Evolutionary conservation across 2,888 invertebrate species (phyloP).

Genomic region (Aleiodes alternator): DNA sequence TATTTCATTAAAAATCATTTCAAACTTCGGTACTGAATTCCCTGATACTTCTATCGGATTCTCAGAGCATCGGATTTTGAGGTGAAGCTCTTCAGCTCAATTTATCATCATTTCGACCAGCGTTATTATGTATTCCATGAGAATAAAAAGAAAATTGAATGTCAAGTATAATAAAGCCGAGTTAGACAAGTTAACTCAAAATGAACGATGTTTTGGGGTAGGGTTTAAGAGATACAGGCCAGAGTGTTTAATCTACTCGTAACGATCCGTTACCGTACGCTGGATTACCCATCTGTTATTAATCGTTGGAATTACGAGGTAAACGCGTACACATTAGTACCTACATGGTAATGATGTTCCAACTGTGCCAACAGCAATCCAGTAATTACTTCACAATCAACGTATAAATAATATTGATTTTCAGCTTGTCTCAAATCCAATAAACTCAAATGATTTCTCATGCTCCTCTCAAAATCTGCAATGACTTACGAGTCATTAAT

Average conservation of each 20-base stretch:
- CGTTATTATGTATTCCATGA: background rate
- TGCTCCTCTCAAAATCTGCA: no score
- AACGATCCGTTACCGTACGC: slow-evolving; percentile 19
- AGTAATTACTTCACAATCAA: slow-evolving; percentile 34
- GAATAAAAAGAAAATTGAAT: background rate
- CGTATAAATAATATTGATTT: slow-evolving; percentile 28
- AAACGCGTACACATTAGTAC: slow-evolving; percentile 35
- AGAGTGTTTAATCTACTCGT: slow-evolving; percentile 21
- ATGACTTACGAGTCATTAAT: no score
- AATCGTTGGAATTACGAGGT: slow-evolving; percentile 38
- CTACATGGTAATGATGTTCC: slow-evolving; percentile 34
- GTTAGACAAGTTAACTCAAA: background rate
- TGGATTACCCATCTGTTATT: slow-evolving; percentile 36
- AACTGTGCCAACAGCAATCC: background rate
- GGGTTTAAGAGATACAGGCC: slow-evolving; percentile 20
- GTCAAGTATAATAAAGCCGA: background rate
- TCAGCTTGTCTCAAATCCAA: background rate
- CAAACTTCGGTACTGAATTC: no score
- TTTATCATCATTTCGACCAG: no score
- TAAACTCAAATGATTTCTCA: no score
- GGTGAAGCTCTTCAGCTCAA: no score
- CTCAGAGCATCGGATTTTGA: no score
- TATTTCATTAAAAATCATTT: no score
- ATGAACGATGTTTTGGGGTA: slow-evolving; percentile 1
- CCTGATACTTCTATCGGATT: no score